These are phyloP conservation scores for Morpho achilles DNA, from an alignment of 2,888 invertebrate genomes.

Conservation along the genomic window DNA sequence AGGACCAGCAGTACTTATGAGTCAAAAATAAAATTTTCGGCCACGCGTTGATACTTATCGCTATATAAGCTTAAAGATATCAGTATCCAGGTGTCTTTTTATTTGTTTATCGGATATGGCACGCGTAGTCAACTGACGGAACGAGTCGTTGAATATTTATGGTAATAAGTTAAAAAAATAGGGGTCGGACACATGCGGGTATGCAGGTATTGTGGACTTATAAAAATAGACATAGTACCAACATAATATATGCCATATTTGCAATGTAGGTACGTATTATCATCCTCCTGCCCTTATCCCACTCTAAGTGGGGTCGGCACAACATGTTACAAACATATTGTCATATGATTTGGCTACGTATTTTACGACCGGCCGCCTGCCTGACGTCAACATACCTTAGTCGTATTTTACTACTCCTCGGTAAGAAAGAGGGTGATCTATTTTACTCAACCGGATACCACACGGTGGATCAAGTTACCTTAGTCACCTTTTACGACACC, in stretches of 20 bases:
- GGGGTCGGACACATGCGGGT: conserved; percentile 23
- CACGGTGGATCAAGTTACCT: too few species aligned
- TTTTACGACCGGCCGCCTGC: too few species aligned
- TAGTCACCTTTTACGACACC: too few species aligned
- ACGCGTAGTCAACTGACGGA: conserved; percentile 20
- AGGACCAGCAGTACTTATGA: background rate
- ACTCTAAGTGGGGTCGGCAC: too few species aligned
- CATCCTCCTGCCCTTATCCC: too few species aligned
- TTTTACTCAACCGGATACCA: too few species aligned
- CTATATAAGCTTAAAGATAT: conserved; percentile 1
- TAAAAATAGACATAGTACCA: background rate
- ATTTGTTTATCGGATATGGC: conserved; percentile 16
- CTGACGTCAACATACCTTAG: too few species aligned
- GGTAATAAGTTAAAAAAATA: conserved; percentile 5
- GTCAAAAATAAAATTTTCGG: conserved; percentile 4
- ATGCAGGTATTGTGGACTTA: background rate
- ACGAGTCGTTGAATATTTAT: conserved; percentile 28
- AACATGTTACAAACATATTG: too few species aligned
- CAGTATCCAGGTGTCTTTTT: conserved; percentile 26
- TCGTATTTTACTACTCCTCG: too few species aligned
- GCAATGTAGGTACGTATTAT: too few species aligned
- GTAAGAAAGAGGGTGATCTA: too few species aligned
- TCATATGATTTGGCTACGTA: too few species aligned
- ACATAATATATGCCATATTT: background rate
- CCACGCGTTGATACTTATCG: conserved; percentile 15